Evolutionary conservation across 1,140 invertebrate genomes (phyloP), one percentile per base, ranked within the genome.

Genomic region (Leptinotarsa undecemlineata): DNA sequence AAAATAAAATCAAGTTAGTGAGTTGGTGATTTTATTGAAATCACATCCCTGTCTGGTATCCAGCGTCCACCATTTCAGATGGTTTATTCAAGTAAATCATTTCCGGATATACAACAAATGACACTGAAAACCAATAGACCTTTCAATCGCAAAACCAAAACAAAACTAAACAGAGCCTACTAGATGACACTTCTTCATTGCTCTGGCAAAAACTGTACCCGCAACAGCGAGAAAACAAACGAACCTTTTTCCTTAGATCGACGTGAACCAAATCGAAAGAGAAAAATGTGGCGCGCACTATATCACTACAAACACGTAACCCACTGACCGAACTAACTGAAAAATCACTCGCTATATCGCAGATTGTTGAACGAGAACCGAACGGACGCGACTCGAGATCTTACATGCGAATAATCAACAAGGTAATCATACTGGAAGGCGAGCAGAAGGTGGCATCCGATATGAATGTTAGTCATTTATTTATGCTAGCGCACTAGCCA

Each of bases 271-370:
- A 57, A 57, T 57, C 33, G 33, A 33, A 57, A n/a, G 51, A 57
- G 15, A 57, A 57, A 57, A 57, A 57, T 57, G 14, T 13, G 15
- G 51, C n/a, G 51, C 15, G 51, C 51, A 57, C 51, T 33, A 57
- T n/a, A 17, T 57, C 3, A 57, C 51, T 17, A 57, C 14, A 57
- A 15, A 57, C 51, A 57, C 51, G 5, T 57, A 57, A 57, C 51
- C 51, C 51, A 57, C 51, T 57, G n/a, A 57, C 51, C 51, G 51
- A 57, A 57, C 51, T 57, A n/a, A 57, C 51, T 57, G 51, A 57
- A 57, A 57, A 57, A 57, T 57, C 51, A 57, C 51, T 57, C 51
- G 51, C 51, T 57, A 57, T 57, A 57, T 57, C 51, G 51, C 51
- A 57, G 51, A 57, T 57, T 57, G 51, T 57, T 57, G 33, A 57